Percentiles rank a stretch among this genome's conserved stretches.
Conservation (phyloP, 2,113 vertebrate species). For the Aptenodytes patagonicus region DNA sequence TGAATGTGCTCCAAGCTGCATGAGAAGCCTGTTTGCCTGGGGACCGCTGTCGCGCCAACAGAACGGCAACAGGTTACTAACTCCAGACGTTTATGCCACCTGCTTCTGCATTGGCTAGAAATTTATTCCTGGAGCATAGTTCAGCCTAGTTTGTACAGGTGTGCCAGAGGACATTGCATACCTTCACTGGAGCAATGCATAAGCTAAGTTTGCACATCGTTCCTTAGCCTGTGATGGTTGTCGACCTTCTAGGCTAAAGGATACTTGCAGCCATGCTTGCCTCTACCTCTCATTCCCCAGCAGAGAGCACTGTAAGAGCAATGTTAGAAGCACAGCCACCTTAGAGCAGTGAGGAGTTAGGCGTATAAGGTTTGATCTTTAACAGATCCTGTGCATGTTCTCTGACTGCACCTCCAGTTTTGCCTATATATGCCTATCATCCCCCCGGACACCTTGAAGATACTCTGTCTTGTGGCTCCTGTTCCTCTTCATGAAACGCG, state of each 20-base stretch:
- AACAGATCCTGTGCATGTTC: not conserved
- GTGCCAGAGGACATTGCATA: not conserved
- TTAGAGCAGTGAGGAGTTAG: fast-evolving
- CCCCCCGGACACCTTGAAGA: not conserved
- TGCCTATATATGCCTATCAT: not conserved
- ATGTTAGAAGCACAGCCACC: not conserved
- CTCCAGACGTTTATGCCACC: not conserved
- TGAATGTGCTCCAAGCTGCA: not conserved
- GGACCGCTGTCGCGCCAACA: not conserved
- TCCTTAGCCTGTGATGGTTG: not conserved
- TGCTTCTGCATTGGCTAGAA: not conserved
- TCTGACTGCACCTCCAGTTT: not conserved
- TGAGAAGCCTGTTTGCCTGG: not conserved
- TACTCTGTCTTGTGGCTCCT: not conserved
- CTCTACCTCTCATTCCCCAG: not conserved
- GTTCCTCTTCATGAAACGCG: not conserved
- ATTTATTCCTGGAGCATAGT: not conserved
- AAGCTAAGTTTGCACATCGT: not conserved
- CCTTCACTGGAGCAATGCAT: not conserved
- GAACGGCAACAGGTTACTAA: not conserved
- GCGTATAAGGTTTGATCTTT: not conserved
- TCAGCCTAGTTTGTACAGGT: not conserved
- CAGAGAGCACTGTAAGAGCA: slow-evolving; percentile 49
- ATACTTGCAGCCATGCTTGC: not conserved
- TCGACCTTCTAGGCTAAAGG: not conserved